phyloP scores from a whole-genome alignment of 1,140 invertebrate species.

The Brevipalpus yothersi region DNA sequence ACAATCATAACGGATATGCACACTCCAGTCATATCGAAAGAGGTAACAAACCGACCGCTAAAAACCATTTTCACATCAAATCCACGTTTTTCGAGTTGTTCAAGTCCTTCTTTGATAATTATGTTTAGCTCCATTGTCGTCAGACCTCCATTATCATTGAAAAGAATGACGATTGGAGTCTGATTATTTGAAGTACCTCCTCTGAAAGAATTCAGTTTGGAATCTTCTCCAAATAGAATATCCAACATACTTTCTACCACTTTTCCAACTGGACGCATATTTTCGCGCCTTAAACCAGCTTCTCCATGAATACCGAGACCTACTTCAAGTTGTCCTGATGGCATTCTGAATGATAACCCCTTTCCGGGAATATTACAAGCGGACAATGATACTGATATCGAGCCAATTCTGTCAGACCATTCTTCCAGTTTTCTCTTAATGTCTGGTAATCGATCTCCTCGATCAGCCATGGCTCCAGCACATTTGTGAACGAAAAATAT shows the following conservation, averaged over 20 bases:
- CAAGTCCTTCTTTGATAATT: constrained; percentile 37
- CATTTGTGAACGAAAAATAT: constrained; percentile 45
- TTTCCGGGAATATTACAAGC: constrained; percentile 43
- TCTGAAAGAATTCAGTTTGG: constrained; percentile 14
- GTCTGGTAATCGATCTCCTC: constrained; percentile 28
- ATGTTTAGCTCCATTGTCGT: constrained; percentile 52
- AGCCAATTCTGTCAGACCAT: constrained; percentile 28
- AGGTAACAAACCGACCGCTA: constrained; percentile 45
- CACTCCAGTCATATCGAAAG: constrained; percentile 51
- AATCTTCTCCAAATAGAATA: constrained; percentile 19
- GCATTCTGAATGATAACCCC: constrained; percentile 35
- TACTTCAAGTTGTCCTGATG: constrained; percentile 42
- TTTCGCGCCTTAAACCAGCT: constrained; percentile 42
- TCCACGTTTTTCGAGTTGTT: constrained; percentile 21
- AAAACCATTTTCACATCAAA: constrained; percentile 31
- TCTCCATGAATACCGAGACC: constrained; percentile 64
- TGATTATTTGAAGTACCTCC: constrained; percentile 26
- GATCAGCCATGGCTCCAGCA: constrained; percentile 40
- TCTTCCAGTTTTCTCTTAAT: constrained; percentile 18
- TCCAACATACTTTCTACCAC: constrained; percentile 23
- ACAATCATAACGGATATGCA: constrained; percentile 40
- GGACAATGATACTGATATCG: constrained; percentile 40
- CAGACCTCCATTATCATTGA: constrained; percentile 55
- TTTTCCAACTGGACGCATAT: constrained; percentile 26
- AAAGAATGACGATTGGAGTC: constrained; percentile 34